Evolutionary conservation across 2,888 invertebrate genomes (phyloP), one percentile per base, ranked within the genome.

Genomic region (Aphidoletes aphidimyza): DNA sequence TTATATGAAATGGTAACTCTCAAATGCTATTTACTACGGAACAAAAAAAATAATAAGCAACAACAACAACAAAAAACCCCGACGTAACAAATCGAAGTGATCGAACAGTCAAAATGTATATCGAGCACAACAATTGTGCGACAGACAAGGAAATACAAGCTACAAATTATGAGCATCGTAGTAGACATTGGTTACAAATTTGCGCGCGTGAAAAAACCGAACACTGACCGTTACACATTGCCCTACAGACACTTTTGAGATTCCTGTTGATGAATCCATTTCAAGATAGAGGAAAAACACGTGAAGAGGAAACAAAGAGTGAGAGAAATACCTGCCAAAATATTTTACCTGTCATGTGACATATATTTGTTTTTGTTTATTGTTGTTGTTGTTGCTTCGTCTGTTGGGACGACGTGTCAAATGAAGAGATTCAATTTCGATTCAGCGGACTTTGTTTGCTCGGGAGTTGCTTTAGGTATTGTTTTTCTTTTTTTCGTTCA

Each of bases 1-100:
- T 69, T 14, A 69, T 69, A 30, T 69, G 69, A 69, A 69, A 69
- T 69, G 69, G 69, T 69, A 69, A n/a, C n/a, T n/a, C 69, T 69
- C 5, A 69, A 69, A 14, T 69, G 34, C 0, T 69, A 54, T 54
- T 54, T 54, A 54, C 54, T 22, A 54, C 19, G 22, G 5, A 8
- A 54, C 54, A 54, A 0, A 11, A 26, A 26, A 3, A 54, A 5
- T 17, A 69, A 30, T 30, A 69, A 5, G n/a, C 22, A 22, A 54
- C n/a, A 2, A 69, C 2, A 69, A 1, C 30, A 17, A 34, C 30
- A 14, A 69, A 69, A 69, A 11, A 34, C 26, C 47, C 2, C 9
- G 47, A 30, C 6, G 6, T 42, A 42, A 9, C 14, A 9, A 14
- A 42, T 42, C 42, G 42, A 42, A n/a, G 42, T 14, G 42, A 42